A percentile compares a stretch with the other conserved stretches of the same genome.
phyloP scores from a whole-genome alignment of 1,140 invertebrate species.

The Tribolium madens region DNA sequence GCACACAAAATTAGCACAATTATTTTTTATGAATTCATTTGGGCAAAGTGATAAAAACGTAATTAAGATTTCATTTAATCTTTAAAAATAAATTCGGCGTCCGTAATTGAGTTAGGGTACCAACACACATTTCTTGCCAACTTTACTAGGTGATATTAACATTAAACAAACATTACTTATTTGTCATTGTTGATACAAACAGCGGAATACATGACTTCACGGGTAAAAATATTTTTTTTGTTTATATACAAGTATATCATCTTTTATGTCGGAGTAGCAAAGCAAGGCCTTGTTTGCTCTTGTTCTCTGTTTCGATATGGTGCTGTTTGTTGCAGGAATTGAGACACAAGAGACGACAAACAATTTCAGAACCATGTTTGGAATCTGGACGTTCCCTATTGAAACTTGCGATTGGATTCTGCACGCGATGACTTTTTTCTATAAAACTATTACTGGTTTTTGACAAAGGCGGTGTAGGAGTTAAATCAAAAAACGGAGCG shows the following conservation, averaged over 20 bases:
- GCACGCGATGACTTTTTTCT: slow-evolving; percentile 17
- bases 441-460: slow-evolving; percentile 12
- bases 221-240: slow-evolving; percentile 1
- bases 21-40: slow-evolving; percentile 25
- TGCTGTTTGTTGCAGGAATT: slow-evolving; percentile 43
- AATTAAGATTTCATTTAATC: slow-evolving; percentile 18
- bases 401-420: slow-evolving; percentile 44
- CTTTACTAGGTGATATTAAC: not conserved
- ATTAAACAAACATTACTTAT: slow-evolving; percentile 33
- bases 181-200: not conserved
- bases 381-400: slow-evolving; percentile 45
- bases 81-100: slow-evolving; percentile 4
- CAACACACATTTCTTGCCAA: not conserved
- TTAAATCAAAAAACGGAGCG: not conserved
- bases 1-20: not conserved
- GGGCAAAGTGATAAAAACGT: slow-evolving; percentile 1
- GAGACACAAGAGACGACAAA: slow-evolving; percentile 44
- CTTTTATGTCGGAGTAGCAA: slow-evolving; percentile 14
- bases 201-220: not conserved
- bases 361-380: slow-evolving; percentile 43
- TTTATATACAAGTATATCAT: slow-evolving; percentile 11
- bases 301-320: slow-evolving; percentile 39
- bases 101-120: not conserved
- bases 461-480: not conserved
- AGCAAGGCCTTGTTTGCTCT: slow-evolving; percentile 24